Evolutionary conservation across 2,113 vertebrate species (phyloP), one percentile per base, ranked within the genome.

Genomic region (Hipposideros armiger): DNA sequence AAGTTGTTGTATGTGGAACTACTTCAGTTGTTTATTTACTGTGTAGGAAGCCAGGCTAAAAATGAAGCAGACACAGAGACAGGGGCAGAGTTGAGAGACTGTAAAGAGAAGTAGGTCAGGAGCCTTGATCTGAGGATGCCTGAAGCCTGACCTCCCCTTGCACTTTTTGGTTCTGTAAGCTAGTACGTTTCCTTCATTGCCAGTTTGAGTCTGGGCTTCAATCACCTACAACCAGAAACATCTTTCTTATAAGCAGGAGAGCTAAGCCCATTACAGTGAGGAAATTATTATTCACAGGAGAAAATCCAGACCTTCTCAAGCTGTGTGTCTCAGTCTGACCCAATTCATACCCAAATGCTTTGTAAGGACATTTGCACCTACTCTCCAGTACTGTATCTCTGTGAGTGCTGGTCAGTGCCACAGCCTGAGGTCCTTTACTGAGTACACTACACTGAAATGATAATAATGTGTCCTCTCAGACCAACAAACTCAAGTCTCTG

Each of bases 141-240:
- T 95, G 72, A 93, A 96, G 58, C 7, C 47, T 67, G 60, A 88
- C 67, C 62, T 70, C 32, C 3, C 20, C 4, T n/a, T 62, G 45
- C 4, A 42, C 72, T 76, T 90, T 56, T 42, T 76, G 64, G 40
- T 30, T 58, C 32, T 52, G 7, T 76, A 66, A 82, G 26, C 58
- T 92, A 45, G 40, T 66, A 70, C 87, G 90, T 85, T 92, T 94
- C 72, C 80, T 94, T 85, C 45, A 36, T 16, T 56, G 52, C 4
- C n/a, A 84, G 0, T 62, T 74, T 90, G 56, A 92, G 26, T 47
- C 69, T 56, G 80, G 16, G 52, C 26, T 91, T 92, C 28, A 47
- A 28, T 58, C 94, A 80, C 62, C n/a, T 74, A 47, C 45, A 92
- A 72, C 40, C 58, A 94, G 66, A 80, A 97, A 81, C n/a, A 91